A percentile compares a stretch with the other conserved stretches of the same genome.
Conservation (phyloP, 2,797 vertebrate genomes). For the Esox masquinongy region DNA sequence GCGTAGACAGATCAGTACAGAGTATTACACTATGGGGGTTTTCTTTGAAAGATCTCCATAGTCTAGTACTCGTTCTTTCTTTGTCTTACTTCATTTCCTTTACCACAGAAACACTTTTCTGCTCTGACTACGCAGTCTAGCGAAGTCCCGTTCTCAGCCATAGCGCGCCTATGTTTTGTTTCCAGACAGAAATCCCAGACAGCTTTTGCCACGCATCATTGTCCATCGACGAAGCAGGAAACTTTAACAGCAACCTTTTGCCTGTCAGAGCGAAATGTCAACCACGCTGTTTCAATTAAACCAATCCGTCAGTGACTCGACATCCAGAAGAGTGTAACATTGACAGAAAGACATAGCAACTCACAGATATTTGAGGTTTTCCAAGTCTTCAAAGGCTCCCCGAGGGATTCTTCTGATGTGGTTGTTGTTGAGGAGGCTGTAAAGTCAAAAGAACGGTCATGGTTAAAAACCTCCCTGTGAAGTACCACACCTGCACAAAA, state of each 20-base stretch:
- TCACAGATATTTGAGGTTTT: constrained; percentile 99
- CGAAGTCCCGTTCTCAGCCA: constrained; percentile 12
- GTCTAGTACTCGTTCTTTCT: too few species aligned
- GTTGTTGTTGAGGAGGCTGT: constrained; percentile 97
- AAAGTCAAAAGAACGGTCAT: constrained; percentile 40
- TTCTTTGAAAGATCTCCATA: too few species aligned
- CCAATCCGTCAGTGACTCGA: constrained; percentile 9
- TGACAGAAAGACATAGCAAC: constrained; percentile 54
- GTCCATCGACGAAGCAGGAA: constrained; percentile 10
- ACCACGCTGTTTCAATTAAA: background rate
- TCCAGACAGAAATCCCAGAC: background rate
- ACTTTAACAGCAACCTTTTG: constrained; percentile 7
- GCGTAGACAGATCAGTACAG: constrained; percentile 59
- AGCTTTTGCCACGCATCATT: constrained; percentile 3
- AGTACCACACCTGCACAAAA: background rate
- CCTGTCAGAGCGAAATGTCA: constrained; percentile 16
- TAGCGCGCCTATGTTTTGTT: background rate
- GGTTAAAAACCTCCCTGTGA: constrained; percentile 1
- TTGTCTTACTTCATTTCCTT: constrained; percentile 10
- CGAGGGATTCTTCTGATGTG: constrained; percentile 91
- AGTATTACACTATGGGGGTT: constrained; percentile 41
- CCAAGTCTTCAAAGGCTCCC: constrained; percentile 93
- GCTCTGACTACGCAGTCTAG: constrained; percentile 26
- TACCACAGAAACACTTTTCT: constrained; percentile 14
- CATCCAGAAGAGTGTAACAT: constrained; percentile 8